phyloP scores from a whole-genome alignment of 2,888 invertebrate genomes.

The Flexamia atlantica region DNA sequence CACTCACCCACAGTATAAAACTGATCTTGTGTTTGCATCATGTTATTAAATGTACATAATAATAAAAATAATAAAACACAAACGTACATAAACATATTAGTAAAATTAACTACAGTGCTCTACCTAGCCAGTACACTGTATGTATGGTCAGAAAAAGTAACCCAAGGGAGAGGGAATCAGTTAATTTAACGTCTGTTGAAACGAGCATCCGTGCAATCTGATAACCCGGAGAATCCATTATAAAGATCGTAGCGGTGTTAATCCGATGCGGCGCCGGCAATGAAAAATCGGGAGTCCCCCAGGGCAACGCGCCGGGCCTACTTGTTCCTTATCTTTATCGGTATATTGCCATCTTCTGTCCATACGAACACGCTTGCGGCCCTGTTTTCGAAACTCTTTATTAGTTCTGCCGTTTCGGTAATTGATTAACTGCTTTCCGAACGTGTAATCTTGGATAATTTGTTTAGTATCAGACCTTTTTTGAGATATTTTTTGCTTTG shows the following conservation, averaged over 20 bases:
- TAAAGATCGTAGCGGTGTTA: neutral
- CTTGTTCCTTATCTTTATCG: slow-evolving; percentile 24
- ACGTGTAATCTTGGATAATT: neutral
- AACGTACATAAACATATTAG: too few relatives aligned
- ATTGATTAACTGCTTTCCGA: slow-evolving; percentile 14
- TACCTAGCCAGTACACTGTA: too few relatives aligned
- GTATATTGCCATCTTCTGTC: slow-evolving; percentile 20
- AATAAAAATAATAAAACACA: too few relatives aligned
- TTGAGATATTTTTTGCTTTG: too few relatives aligned
- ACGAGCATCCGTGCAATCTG: slow-evolving; percentile 1
- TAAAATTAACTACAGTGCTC: too few relatives aligned
- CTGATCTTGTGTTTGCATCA: too few relatives aligned
- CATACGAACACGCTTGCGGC: neutral
- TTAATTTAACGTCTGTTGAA: neutral
- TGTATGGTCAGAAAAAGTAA: too few relatives aligned
- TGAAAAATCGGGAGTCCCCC: neutral
- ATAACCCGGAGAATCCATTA: neutral
- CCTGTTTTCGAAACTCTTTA: neutral
- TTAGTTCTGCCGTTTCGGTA: neutral
- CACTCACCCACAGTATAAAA: too few relatives aligned
- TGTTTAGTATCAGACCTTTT: neutral
- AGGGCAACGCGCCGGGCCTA: neutral
- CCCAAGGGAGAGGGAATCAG: neutral
- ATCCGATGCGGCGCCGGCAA: neutral
- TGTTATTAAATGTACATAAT: too few relatives aligned